Percentiles rank a stretch among this genome's conserved stretches.
phyloP scores from a whole-genome alignment of 2,113 vertebrate species.

The Aspidoscelis tigris region DNA sequence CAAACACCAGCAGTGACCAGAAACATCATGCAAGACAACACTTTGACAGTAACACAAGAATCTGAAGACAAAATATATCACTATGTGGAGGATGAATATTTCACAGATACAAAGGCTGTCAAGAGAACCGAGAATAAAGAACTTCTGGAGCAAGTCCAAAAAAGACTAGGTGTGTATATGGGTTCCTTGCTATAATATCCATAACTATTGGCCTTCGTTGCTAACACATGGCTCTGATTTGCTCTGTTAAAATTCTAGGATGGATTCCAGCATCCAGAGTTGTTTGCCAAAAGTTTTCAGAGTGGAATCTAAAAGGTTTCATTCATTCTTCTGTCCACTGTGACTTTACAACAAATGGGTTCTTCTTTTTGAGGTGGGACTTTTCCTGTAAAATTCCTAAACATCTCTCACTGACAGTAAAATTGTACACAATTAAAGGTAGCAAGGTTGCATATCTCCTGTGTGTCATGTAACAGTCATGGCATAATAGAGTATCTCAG shows the following conservation, averaged over 20 bases:
- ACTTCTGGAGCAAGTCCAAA: background rate
- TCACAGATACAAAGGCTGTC: slow-evolving; percentile 23
- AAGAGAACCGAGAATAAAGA: slow-evolving; percentile 17
- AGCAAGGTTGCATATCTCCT: background rate
- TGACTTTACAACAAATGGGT: background rate
- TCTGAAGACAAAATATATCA: slow-evolving; percentile 18
- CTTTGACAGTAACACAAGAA: background rate
- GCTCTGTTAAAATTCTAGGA: background rate
- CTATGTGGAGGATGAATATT: slow-evolving; percentile 28
- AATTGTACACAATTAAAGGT: background rate
- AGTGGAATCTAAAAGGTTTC: background rate
- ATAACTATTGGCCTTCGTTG: background rate
- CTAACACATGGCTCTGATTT: background rate
- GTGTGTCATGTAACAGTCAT: background rate
- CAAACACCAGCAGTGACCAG: slow-evolving; percentile 17
- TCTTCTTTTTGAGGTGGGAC: background rate
- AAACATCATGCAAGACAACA: slow-evolving; percentile 6
- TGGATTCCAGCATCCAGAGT: background rate
- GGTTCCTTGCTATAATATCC: background rate
- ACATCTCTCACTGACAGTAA: background rate
- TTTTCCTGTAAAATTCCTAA: background rate
- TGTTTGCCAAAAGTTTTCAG: background rate
- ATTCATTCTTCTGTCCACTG: background rate
- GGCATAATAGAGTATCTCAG: no score
- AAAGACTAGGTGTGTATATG: background rate